A percentile compares a stretch with the other conserved stretches of the same genome.
phyloP scores from a whole-genome alignment of 1,140 invertebrate genomes.

The Hetaerina americana region DNA sequence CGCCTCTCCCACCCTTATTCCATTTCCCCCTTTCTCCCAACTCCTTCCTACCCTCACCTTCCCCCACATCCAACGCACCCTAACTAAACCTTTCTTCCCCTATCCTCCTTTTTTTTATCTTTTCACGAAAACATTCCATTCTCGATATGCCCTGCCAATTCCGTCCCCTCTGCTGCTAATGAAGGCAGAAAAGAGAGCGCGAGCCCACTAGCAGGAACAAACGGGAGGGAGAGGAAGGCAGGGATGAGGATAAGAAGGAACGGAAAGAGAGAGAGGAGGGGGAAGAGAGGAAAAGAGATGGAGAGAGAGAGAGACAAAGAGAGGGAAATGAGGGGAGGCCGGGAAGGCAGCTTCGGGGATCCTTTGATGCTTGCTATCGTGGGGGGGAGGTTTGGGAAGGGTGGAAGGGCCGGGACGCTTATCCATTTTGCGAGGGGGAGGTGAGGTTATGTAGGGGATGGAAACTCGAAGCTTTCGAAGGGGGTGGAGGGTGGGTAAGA shows the following conservation, averaged over 20 bases:
- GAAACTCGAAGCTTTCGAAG: no score
- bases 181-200: slow-evolving; percentile 1
- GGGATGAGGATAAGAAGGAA: no score
- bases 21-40: neutral
- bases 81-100: neutral
- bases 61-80: neutral
- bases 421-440: neutral
- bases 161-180: neutral
- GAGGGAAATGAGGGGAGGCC: no score
- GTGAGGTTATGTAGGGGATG: neutral
- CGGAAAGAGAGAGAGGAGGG: neutral
- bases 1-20: neutral
- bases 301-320: slow-evolving; percentile 9
- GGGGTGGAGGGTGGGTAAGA: slow-evolving; percentile 7
- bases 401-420: neutral
- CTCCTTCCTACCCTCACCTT: neutral
- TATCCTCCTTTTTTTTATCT: no score
- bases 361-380: slow-evolving; percentile 10
- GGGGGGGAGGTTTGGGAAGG: no score
- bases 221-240: slow-evolving; percentile 10
- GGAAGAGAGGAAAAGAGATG: slow-evolving; percentile 14
- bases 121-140: no score
- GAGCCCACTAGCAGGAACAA: slow-evolving; percentile 11
- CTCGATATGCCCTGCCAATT: no score
- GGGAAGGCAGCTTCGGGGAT: no score